Evolutionary conservation across 2,113 vertebrate species (phyloP).

Genomic region (Nothoprocta perdicaria): DNA sequence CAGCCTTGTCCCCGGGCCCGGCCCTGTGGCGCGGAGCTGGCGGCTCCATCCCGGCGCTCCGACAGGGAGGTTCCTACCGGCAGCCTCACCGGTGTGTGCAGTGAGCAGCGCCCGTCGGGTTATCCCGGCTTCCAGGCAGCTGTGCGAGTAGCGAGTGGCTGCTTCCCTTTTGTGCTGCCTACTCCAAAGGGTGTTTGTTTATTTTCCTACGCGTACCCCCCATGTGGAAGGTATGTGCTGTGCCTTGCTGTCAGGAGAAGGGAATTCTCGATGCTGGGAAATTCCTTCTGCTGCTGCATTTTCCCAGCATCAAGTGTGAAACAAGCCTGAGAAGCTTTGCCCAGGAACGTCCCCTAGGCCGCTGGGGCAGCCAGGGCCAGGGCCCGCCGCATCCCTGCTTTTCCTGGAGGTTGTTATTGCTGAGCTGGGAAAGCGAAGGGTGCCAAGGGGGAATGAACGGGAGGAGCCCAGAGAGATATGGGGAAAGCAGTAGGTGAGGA

Average conservation of each 20-base stretch:
- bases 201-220: not conserved
- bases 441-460: not conserved
- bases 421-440: not conserved
- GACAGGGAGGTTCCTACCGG: not conserved
- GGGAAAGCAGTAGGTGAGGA: not conserved
- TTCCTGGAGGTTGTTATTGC: not conserved
- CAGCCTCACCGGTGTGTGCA: not conserved
- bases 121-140: not conserved
- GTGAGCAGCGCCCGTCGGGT: not conserved
- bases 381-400: not conserved
- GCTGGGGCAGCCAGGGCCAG: not conserved
- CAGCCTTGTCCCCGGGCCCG: not conserved
- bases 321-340: not conserved
- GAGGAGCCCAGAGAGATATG: not conserved
- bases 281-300: not conserved
- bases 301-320: not conserved
- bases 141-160: not conserved
- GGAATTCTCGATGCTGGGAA: not conserved
- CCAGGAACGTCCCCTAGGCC: not conserved
- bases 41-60: rapidly evolving
- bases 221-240: not conserved
- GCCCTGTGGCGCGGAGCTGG: no score
- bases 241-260: not conserved
- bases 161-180: constrained; percentile 2
- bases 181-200: not conserved